These are phyloP conservation scores for Metallyticus violacea DNA, from an alignment of 2,888 invertebrate genomes.

Conservation along the genomic window DNA sequence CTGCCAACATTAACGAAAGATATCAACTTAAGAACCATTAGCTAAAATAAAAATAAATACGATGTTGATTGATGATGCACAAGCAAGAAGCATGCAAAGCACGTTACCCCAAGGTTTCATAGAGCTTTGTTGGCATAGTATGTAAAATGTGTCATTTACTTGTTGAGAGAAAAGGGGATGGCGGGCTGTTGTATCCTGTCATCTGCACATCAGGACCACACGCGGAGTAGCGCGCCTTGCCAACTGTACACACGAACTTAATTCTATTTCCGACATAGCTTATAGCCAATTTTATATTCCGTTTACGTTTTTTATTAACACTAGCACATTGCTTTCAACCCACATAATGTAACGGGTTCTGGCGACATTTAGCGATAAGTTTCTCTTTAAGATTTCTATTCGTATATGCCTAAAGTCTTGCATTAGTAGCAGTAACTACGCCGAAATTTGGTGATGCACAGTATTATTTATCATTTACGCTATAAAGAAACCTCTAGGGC, in stretches of 20 bases:
- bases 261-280: not conserved
- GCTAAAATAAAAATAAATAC: not conserved
- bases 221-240: not conserved
- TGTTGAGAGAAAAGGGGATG: not conserved
- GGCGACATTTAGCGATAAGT: too few relatives aligned
- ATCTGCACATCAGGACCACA: not conserved
- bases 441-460: too few relatives aligned
- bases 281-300: not conserved
- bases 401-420: too few relatives aligned
- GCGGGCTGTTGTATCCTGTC: too few relatives aligned
- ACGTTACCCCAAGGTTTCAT: not conserved
- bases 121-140: not conserved
- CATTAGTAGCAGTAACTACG: too few relatives aligned
- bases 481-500: too few relatives aligned
- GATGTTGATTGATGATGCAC: not conserved
- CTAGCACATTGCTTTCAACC: not conserved
- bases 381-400: too few relatives aligned
- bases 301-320: not conserved
- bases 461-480: too few relatives aligned
- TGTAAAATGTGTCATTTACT: conserved; percentile 3
- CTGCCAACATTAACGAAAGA: not conserved
- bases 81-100: not conserved
- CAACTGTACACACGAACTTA: not conserved
- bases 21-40: not conserved
- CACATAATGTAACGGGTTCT: not conserved